Evolutionary conservation across 2,113 vertebrate species (phyloP).

Genomic region (Eretmodus cyanostictus): DNA sequence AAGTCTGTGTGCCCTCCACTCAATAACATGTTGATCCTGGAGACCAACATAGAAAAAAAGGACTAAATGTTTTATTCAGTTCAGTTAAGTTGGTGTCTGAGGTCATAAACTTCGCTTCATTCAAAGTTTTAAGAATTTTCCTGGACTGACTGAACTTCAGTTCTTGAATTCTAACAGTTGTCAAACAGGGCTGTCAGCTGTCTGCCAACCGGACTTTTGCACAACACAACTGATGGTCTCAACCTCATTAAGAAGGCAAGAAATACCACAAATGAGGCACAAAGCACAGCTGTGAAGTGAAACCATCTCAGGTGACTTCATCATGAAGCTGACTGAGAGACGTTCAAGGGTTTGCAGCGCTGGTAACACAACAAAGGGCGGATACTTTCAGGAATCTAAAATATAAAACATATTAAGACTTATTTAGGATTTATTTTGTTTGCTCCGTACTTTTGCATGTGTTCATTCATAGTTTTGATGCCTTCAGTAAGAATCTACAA

Average conservation of each 20-base stretch:
- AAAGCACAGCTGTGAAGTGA: background rate
- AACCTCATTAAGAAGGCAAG: background rate
- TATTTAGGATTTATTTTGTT: background rate
- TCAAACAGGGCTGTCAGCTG: background rate
- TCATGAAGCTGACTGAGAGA: background rate
- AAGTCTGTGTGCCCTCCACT: accelerated
- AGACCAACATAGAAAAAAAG: background rate
- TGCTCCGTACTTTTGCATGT: background rate
- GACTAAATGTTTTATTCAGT: background rate
- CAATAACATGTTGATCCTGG: background rate
- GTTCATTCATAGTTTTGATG: background rate
- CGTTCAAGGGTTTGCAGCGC: accelerated
- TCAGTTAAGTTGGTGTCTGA: accelerated
- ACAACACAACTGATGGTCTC: accelerated
- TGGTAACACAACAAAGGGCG: accelerated
- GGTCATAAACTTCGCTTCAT: background rate
- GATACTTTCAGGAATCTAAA: background rate
- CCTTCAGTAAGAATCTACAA: background rate
- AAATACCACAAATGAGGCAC: background rate
- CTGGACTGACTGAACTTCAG: background rate
- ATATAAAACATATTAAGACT: background rate
- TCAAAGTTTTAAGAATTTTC: background rate
- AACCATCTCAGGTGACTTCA: background rate
- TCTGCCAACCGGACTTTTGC: background rate
- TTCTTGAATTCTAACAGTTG: background rate